These are phyloP conservation scores for Cydia splendana DNA, from an alignment of 1,140 invertebrate species.

Conservation along the genomic window DNA sequence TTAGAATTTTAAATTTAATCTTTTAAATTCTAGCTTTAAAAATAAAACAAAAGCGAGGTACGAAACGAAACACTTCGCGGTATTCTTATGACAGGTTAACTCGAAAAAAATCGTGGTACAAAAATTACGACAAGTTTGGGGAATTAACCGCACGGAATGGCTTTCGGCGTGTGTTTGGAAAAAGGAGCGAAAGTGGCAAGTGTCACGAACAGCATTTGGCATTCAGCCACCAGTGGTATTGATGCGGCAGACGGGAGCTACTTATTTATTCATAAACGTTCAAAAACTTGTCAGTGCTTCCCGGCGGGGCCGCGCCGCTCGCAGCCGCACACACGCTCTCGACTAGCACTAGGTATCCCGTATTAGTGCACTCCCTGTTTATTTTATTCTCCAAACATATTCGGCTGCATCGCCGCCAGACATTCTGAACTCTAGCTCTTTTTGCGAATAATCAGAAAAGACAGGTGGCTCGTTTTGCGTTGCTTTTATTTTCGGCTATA, in stretches of 20 bases:
- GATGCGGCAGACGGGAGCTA: slow-evolving; percentile 68
- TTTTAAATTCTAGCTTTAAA: slow-evolving; percentile 14
- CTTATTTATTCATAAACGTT: slow-evolving; percentile 76
- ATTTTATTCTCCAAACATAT: slow-evolving; percentile 50
- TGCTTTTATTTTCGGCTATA: slow-evolving; percentile 30
- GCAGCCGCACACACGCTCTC: slow-evolving; percentile 21
- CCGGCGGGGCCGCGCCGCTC: slow-evolving; percentile 34
- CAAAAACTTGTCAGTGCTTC: slow-evolving; percentile 70
- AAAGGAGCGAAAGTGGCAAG: slow-evolving; percentile 74
- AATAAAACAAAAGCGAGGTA: slow-evolving; percentile 27
- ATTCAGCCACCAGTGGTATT: slow-evolving; percentile 68
- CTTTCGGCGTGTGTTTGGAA: slow-evolving; percentile 54
- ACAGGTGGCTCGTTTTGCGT: slow-evolving; percentile 37
- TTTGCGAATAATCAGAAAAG: slow-evolving; percentile 41
- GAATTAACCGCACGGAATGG: slow-evolving; percentile 71
- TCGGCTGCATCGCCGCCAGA: slow-evolving; percentile 37
- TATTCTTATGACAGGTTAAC: slow-evolving; percentile 32
- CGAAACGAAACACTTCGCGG: slow-evolving; percentile 30
- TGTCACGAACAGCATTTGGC: slow-evolving; percentile 75
- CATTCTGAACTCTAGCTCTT: slow-evolving; percentile 35
- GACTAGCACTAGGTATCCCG: slow-evolving; percentile 44
- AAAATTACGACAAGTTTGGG: slow-evolving; percentile 35
- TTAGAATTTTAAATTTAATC: slow-evolving; percentile 31
- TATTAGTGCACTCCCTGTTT: slow-evolving; percentile 55
- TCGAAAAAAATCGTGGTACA: slow-evolving; percentile 15